A percentile compares a stretch with the other conserved stretches of the same genome.
phyloP scores from a whole-genome alignment of 2,888 invertebrate species.

The Druceiella hillmani region DNA sequence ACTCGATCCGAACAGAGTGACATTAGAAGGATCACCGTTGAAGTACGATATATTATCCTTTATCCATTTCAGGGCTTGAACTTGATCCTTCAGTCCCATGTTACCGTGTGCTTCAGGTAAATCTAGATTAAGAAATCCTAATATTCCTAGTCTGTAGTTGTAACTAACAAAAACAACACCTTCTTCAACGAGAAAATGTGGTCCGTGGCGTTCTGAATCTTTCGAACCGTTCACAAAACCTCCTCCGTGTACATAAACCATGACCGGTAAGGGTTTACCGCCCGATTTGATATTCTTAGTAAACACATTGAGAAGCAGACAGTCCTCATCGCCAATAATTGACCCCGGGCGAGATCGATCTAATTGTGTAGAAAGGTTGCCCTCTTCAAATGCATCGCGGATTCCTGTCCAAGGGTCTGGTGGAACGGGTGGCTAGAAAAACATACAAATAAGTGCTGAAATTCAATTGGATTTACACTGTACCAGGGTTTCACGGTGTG shows the following conservation, averaged over 20 bases:
- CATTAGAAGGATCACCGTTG: slow-evolving; percentile 43
- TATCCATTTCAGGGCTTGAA: slow-evolving; percentile 49
- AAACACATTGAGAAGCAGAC: slow-evolving; percentile 65
- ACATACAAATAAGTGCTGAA: no score
- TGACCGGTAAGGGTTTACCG: slow-evolving; percentile 33
- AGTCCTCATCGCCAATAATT: slow-evolving; percentile 55
- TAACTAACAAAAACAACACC: slow-evolving; percentile 39
- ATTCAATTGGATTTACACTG: no score
- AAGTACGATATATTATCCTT: slow-evolving; percentile 44
- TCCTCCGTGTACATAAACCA: slow-evolving; percentile 47
- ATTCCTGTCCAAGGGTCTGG: slow-evolving; percentile 53
- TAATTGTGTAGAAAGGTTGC: slow-evolving; percentile 60
- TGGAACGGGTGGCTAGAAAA: slow-evolving; percentile 35
- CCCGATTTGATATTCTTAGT: slow-evolving; percentile 43
- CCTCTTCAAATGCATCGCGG: slow-evolving; percentile 57
- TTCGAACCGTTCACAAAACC: slow-evolving; percentile 43
- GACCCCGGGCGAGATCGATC: slow-evolving; percentile 46
- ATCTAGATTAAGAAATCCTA: slow-evolving; percentile 40
- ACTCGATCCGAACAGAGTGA: slow-evolving; percentile 50
- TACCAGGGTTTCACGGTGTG: no score
- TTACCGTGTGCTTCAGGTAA: slow-evolving; percentile 44
- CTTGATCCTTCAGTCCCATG: slow-evolving; percentile 50
- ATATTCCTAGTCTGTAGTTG: slow-evolving; percentile 43
- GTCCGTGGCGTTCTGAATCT: slow-evolving; percentile 35
- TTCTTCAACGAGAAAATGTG: slow-evolving; percentile 42